phyloP scores from a whole-genome alignment of 2,888 invertebrate genomes.

The Rhaphigaster nebulosa region DNA sequence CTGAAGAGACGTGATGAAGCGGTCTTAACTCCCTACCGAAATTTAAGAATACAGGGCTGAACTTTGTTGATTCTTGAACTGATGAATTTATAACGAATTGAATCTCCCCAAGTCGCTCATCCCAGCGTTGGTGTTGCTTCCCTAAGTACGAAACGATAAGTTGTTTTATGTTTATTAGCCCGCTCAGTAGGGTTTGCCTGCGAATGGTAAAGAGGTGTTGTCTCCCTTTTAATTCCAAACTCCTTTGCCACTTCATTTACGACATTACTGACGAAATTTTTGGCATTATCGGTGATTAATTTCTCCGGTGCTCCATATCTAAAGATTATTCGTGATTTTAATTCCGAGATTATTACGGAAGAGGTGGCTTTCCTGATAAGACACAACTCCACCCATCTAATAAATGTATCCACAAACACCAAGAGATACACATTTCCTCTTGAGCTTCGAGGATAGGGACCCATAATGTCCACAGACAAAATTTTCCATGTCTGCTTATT shows the following conservation, averaged over 20 bases:
- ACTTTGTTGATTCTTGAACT: not conserved
- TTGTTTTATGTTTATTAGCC: not conserved
- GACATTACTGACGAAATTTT: not conserved
- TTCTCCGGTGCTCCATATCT: not conserved
- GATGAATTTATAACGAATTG: not conserved
- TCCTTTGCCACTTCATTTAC: not conserved
- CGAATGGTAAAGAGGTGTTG: not conserved
- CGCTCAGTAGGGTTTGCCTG: not conserved
- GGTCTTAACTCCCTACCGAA: not conserved
- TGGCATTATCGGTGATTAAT: not conserved
- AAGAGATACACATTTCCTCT: not conserved
- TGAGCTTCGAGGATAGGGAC: not conserved
- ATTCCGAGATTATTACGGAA: not conserved
- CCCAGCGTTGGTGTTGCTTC: not conserved
- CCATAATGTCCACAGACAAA: not conserved
- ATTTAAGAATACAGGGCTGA: not conserved
- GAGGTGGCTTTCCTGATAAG: not conserved
- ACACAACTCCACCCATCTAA: not conserved
- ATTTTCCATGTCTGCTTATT: not conserved
- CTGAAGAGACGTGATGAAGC: not conserved
- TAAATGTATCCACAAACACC: not conserved
- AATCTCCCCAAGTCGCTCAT: not conserved
- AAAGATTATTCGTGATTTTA: not conserved
- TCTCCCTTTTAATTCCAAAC: not conserved
- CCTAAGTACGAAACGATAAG: not conserved